Base-by-base conservation (phyloP, 2,797 vertebrate species). In the Ispidina picta region DNA sequence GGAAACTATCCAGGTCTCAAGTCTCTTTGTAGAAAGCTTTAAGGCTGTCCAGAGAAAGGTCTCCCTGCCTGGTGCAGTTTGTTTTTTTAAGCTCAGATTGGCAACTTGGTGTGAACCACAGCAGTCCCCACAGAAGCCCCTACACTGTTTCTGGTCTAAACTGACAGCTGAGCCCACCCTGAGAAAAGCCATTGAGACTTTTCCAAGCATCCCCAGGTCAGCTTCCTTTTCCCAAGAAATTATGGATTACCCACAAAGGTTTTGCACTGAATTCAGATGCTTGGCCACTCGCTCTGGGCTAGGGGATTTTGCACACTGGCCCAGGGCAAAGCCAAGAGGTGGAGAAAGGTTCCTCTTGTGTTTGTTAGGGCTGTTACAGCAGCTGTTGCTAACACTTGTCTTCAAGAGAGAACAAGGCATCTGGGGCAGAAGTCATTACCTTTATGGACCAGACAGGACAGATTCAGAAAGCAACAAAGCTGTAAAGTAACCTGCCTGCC, bases 1-100 rank as follows among this genome's bases (percentile, higher is more conserved):
- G 91, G 93, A 93, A 92, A 76, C 17, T 20, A 25, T 89, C 83
- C 91, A 93, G 88, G 74, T 49, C 71, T n/a, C 37, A 16, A 49
- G 49, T 54, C 62, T 21, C 64, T 84, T 29, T 84, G 52, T 29
- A 79, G 74, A 88, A 60, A 49, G 52, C 35, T 75, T 71, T 37
- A 13, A 73, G 14, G 3, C 20, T 4, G 35, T 75, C 31, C 51
- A 63, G 66, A 55, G n/a, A 62, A 69, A 85, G 68, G 35, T 41
- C 14, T 78, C 76, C 15, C 66, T 78, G 73, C 43, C 3, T 3
- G 48, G 46, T 69, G 52, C 31, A 21, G 39, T 37, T 73, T 48
- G 23, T 68, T 49, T 76, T 48, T 54, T 66, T 55, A 51, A 83
- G 49, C 4, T 35, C 35, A 59, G 33, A 21, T 5, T 20, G 44